Evolutionary conservation across 2,888 invertebrate species (phyloP), one percentile per base, ranked within the genome.

Genomic region (Pyrgus malvae): DNA sequence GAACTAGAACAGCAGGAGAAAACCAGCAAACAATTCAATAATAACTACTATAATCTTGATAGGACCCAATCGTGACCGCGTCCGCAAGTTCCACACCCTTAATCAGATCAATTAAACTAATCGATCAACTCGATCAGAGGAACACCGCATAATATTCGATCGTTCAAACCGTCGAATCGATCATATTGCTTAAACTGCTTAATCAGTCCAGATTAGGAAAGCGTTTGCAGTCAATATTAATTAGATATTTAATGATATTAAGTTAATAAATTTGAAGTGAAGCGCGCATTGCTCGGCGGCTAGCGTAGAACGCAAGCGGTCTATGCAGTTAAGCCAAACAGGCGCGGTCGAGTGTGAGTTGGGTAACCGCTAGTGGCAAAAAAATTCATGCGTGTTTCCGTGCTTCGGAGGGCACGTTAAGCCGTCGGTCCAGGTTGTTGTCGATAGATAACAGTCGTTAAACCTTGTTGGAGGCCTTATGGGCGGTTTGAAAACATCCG

Each of bases 91-190:
- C 44, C 29, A 27, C 21, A 29, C 44, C 23, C 19, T 27, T 16
- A 33, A 53, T 53, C 44, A 38, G 51, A 45, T 53, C 51, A 53
- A 53, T 53, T 53, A 53, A 53, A 35, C 16, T 45, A 53, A 45
- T 53, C 51, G 25, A 53, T 53, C 51, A 53, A 53, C 16, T 17
- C n/a, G n/a, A n/a, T n/a, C n/a, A n/a, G n/a, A 38, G 38, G 37
- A 45, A 45, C 51, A 51, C 51, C 51, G 37, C 16, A 16, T 33
- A 31, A 40, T 37, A 37, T 35, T 42, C 25, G 51, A 44, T 49
- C 49, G 23, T 16, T n/a, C 8, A 17, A 9, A 35, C 33, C 11
- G 50, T 50, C 50, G 42, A 42, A 50, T 50, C 42, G 50, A 50
- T 50, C 50, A 50, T 50, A 50, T 50, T 50, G 35, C 50, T 50